Percentiles rank a stretch among this genome's conserved stretches.
Conservation (phyloP, 2,113 vertebrate genomes). For the Taxidea taxus region DNA sequence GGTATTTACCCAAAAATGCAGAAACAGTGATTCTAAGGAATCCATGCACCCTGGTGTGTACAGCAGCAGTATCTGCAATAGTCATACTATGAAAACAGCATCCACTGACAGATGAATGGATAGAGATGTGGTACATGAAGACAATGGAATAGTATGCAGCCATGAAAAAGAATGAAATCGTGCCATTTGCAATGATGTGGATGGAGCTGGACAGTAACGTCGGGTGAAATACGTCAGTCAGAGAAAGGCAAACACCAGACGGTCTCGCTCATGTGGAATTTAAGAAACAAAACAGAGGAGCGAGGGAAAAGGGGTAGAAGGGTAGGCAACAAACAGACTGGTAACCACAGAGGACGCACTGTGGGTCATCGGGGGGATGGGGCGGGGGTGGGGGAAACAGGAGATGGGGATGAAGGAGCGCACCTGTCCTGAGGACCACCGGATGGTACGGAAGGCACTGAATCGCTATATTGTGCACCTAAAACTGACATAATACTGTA, state of each 20-base stretch:
- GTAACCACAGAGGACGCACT: not conserved
- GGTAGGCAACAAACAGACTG: not conserved
- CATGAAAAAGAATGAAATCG: not conserved
- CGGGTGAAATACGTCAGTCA: not conserved
- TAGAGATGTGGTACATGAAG: not conserved
- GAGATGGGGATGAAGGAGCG: not conserved
- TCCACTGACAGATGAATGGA: not conserved
- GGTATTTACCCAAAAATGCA: not conserved
- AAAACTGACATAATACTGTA: not conserved
- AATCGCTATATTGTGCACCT: not conserved
- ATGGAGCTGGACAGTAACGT: not conserved
- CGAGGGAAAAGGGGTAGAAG: not conserved
- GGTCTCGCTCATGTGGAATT: not conserved
- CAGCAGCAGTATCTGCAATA: not conserved
- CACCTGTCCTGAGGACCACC: not conserved
- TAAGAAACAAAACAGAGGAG: not conserved
- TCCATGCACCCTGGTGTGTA: not conserved
- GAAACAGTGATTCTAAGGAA: not conserved
- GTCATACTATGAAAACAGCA: not conserved
- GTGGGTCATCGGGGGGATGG: not conserved
- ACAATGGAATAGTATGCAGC: not conserved
- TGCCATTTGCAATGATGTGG: not conserved
- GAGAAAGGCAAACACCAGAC: not conserved
- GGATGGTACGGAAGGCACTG: fast-evolving
- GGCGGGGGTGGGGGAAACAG: not conserved